These are phyloP conservation scores for Lobophora halterata DNA, from an alignment of 2,888 invertebrate species.

Conservation along the genomic window DNA sequence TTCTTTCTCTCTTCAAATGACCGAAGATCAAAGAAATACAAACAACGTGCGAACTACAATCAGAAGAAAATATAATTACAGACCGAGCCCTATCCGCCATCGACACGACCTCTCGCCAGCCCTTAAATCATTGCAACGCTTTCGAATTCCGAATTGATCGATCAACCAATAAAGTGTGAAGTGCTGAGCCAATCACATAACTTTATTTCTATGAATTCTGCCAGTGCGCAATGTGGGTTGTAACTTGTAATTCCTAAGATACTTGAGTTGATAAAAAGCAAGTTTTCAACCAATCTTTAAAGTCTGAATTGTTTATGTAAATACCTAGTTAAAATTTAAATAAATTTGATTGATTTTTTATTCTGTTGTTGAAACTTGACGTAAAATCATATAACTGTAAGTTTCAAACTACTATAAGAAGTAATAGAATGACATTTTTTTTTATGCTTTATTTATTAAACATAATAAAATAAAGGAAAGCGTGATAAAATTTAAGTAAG, in stretches of 20 bases:
- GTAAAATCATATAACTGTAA: no score
- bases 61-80: constrained; percentile 40
- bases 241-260: constrained; percentile 6
- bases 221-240: constrained; percentile 6
- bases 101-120: constrained; percentile 68
- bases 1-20: no score
- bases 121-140: constrained; percentile 52
- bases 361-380: no score
- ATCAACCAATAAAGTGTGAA: constrained; percentile 29
- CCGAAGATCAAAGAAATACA: constrained; percentile 14
- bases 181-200: constrained; percentile 38
- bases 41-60: constrained; percentile 23
- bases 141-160: constrained; percentile 46
- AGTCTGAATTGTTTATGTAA: no score
- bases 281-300: no score
- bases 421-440: no score
- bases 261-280: neutral
- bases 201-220: constrained; percentile 21
- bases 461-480: no score
- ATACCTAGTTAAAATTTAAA: no score
- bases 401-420: no score
- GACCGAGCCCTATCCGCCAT: constrained; percentile 35
- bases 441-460: no score
- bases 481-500: no score
- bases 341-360: no score